These are phyloP conservation scores for Limnodromus scolopaceus DNA, from an alignment of 2,797 vertebrate species.

Conservation along the genomic window DNA sequence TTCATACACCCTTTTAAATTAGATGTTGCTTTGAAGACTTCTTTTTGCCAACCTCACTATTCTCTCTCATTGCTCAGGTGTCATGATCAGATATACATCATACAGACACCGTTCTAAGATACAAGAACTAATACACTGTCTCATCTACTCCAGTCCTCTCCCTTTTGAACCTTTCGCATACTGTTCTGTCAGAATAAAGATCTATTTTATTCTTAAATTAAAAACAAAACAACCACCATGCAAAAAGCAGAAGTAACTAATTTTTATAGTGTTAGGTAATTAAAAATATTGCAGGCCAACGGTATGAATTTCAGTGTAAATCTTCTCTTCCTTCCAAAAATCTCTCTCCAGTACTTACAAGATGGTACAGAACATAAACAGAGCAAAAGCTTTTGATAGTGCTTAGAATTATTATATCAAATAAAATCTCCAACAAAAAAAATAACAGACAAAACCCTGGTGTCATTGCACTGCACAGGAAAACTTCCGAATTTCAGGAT, in stretches of 20 bases:
- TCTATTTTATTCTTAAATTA: neutral
- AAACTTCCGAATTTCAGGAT: neutral
- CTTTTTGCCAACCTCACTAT: neutral
- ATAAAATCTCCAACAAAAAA: neutral
- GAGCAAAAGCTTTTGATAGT: neutral
- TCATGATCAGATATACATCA: neutral
- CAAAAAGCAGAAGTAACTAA: neutral
- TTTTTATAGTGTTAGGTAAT: constrained; percentile 11
- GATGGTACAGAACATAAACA: neutral
- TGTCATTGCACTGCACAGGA: neutral
- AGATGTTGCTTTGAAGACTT: neutral
- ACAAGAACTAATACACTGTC: neutral
- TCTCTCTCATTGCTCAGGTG: neutral
- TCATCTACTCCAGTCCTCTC: neutral
- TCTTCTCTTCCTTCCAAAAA: neutral
- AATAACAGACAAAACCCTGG: neutral
- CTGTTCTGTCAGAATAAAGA: neutral
- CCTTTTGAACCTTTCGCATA: neutral
- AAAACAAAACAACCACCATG: neutral
- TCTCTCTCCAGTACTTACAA: neutral
- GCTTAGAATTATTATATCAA: neutral
- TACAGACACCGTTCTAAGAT: neutral
- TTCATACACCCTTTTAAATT: neutral
- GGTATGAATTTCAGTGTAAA: neutral
- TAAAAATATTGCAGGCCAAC: neutral